Percentiles rank a stretch among this genome's conserved stretches.
Evolutionary conservation across 2,888 invertebrate species (phyloP).

Genomic region (Brenthis hecate): DNA sequence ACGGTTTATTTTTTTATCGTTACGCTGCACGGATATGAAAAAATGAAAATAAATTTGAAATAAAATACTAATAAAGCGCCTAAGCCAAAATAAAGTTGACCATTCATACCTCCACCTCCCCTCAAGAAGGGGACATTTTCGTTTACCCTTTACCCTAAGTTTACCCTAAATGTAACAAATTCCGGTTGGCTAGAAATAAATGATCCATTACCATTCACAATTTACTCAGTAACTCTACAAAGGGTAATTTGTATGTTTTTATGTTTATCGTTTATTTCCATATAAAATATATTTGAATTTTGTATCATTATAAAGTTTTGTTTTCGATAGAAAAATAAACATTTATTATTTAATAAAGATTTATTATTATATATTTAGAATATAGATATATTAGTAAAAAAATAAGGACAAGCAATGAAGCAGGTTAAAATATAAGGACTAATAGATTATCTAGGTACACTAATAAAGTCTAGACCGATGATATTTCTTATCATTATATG

Average conservation of each 20-base stretch:
- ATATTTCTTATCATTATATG: no score
- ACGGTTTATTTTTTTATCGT: not conserved
- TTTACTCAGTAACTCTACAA: not conserved
- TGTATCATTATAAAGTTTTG: not conserved
- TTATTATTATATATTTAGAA: no score
- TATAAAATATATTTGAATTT: not conserved
- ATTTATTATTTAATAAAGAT: no score
- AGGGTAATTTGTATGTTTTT: not conserved
- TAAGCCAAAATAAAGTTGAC: slow-evolving; percentile 8
- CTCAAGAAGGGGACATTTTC: slow-evolving; percentile 1
- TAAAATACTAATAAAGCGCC: slow-evolving; percentile 8
- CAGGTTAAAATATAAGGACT: no score
- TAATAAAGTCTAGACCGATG: no score
- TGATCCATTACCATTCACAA: not conserved
- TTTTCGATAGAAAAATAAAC: no score
- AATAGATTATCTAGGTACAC: no score
- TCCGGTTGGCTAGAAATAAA: slow-evolving; percentile 9
- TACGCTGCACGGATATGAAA: not conserved
- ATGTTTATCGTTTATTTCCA: not conserved
- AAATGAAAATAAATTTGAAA: slow-evolving; percentile 12
- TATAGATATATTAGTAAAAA: no score
- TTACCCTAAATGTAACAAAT: not conserved
- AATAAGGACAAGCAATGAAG: no score
- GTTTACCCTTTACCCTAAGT: not conserved
- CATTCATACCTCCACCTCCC: slow-evolving; percentile 1